A percentile compares a stretch with the other conserved stretches of the same genome.
These are phyloP conservation scores for Carpatolechia fugitivella DNA, from an alignment of 2,888 invertebrate species.

Conservation along the genomic window DNA sequence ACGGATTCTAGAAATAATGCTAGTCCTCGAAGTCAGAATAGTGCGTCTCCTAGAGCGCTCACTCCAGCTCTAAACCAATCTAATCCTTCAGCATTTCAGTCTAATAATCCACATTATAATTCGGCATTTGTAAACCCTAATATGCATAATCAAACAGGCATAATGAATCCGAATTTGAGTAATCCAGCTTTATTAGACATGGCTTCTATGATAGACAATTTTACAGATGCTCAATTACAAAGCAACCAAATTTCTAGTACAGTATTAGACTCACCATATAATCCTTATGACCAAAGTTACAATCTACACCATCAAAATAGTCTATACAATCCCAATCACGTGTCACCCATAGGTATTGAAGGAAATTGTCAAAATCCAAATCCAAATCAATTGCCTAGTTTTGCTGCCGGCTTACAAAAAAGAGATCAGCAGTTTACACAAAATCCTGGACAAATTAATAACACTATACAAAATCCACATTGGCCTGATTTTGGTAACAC, in stretches of 20 bases:
- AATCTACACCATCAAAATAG: constrained; percentile 83
- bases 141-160: constrained; percentile 63
- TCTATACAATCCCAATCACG: constrained; percentile 78
- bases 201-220: constrained; percentile 88
- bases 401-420: constrained; percentile 63
- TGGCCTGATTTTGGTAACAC: constrained; percentile 70
- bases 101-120: constrained; percentile 63
- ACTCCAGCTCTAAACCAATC: constrained; percentile 66
- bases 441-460: constrained; percentile 39
- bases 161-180: constrained; percentile 71
- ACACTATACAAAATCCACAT: constrained; percentile 47
- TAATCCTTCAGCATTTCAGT: constrained; percentile 51
- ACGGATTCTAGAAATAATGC: constrained; percentile 59
- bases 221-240: constrained; percentile 88
- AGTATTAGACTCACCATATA: constrained; percentile 85
- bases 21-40: constrained; percentile 74
- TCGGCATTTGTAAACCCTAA: constrained; percentile 72
- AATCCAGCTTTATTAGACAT: constrained; percentile 83
- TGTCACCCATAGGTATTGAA: constrained; percentile 70
- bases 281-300: constrained; percentile 81
- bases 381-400: constrained; percentile 68
- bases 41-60: constrained; percentile 76
- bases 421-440: constrained; percentile 51
- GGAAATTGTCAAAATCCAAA: constrained; percentile 55
- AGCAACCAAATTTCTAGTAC: constrained; percentile 93